Percentiles rank a stretch among this genome's conserved stretches.
These are phyloP conservation scores for Zophobas atratus DNA, from an alignment of 1,140 invertebrate genomes.

Conservation along the genomic window DNA sequence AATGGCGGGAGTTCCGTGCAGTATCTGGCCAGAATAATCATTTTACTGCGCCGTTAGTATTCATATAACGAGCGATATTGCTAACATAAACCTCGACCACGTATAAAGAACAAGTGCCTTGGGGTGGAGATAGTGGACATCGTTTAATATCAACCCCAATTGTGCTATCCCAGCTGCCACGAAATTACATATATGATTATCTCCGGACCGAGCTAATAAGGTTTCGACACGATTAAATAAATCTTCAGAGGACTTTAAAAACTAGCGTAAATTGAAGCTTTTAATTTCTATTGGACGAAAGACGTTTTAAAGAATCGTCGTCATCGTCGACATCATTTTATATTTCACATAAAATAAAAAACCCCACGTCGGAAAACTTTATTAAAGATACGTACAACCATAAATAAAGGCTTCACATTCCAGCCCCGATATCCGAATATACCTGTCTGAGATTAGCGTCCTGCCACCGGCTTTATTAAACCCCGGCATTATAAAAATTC, in stretches of 20 bases:
- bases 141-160: slow-evolving; percentile 40
- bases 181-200: slow-evolving; percentile 24
- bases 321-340: no score
- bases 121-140: slow-evolving; percentile 37
- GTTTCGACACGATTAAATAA: slow-evolving; percentile 8
- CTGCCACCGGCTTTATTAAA: slow-evolving; percentile 37
- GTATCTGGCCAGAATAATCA: slow-evolving; percentile 13
- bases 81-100: slow-evolving; percentile 22
- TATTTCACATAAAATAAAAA: no score
- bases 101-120: slow-evolving; percentile 25
- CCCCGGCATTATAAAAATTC: slow-evolving; percentile 36
- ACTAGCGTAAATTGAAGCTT: no score
- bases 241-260: no score
- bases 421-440: slow-evolving; percentile 17
- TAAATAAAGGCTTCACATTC: slow-evolving; percentile 4
- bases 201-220: slow-evolving; percentile 12
- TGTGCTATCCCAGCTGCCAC: slow-evolving; percentile 36
- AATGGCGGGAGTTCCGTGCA: neutral
- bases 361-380: no score
- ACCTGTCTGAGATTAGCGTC: slow-evolving; percentile 10
- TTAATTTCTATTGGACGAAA: no score
- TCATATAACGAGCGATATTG: slow-evolving; percentile 40
- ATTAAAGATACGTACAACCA: no score
- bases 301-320: no score
- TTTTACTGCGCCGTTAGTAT: slow-evolving; percentile 38